These are phyloP conservation scores for Hypercompe scribonia DNA, from an alignment of 2,888 invertebrate species.

Conservation along the genomic window DNA sequence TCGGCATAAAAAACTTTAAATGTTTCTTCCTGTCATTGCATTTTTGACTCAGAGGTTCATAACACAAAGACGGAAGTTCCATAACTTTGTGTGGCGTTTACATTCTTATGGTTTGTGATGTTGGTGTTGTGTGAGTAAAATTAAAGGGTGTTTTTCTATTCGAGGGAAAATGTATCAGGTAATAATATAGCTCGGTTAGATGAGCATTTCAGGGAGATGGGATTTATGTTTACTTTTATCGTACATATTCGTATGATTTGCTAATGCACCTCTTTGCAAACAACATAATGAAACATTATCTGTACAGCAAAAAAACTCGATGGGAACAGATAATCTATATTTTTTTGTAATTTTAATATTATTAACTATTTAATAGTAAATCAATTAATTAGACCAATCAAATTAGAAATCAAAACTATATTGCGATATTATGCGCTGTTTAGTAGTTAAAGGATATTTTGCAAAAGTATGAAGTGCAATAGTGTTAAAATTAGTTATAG, in stretches of 20 bases:
- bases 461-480: no score
- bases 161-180: constrained; percentile 74
- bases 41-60: background rate
- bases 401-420: no score
- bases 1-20: constrained; percentile 21
- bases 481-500: no score
- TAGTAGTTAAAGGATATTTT: no score
- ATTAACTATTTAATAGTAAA: no score
- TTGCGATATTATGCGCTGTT: no score
- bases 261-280: constrained; percentile 59
- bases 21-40: background rate
- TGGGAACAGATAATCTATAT: constrained; percentile 20
- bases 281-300: constrained; percentile 43
- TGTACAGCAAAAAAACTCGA: constrained; percentile 21
- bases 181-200: constrained; percentile 72
- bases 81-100: constrained; percentile 11
- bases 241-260: constrained; percentile 60
- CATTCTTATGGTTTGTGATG: constrained; percentile 14
- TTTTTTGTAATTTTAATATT: constrained; percentile 36
- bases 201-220: constrained; percentile 67
- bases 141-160: constrained; percentile 76
- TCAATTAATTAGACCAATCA: no score
- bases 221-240: constrained; percentile 63
- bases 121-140: constrained; percentile 65
- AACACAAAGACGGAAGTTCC: constrained; percentile 19